phyloP scores from a whole-genome alignment of 2,888 invertebrate genomes.

The Tipula confusa region DNA sequence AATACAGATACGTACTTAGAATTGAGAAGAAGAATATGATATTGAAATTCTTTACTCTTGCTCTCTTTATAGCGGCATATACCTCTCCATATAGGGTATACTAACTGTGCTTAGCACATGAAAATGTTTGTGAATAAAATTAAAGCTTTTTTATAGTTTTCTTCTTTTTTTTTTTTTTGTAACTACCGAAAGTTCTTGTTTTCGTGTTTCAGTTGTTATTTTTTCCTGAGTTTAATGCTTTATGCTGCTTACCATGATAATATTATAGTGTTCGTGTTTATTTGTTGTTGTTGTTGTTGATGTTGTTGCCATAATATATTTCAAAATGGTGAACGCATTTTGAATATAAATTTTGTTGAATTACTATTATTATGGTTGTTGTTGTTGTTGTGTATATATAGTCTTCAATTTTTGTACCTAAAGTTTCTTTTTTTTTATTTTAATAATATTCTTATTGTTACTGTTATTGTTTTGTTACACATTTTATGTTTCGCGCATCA shows the following conservation, averaged over 20 bases:
- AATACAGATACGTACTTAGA: neutral
- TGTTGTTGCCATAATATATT: neutral
- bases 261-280: neutral
- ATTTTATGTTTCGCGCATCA: neutral
- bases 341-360: conserved; percentile 20
- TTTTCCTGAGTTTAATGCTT: neutral
- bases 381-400: neutral
- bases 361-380: conserved; percentile 6
- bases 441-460: neutral
- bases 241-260: neutral
- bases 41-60: neutral
- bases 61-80: neutral
- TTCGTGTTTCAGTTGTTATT: neutral
- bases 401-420: neutral
- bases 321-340: conserved; percentile 20
- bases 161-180: neutral
- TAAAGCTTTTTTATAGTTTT: neutral
- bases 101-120: neutral
- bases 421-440: neutral
- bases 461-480: neutral
- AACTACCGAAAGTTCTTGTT: neutral
- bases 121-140: neutral
- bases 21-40: neutral
- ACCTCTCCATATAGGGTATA: neutral
- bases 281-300: neutral